Conservation (phyloP, 30 jellyfish, hydroid and myxozoan species). For the Chironex yamaguchii region DNA sequence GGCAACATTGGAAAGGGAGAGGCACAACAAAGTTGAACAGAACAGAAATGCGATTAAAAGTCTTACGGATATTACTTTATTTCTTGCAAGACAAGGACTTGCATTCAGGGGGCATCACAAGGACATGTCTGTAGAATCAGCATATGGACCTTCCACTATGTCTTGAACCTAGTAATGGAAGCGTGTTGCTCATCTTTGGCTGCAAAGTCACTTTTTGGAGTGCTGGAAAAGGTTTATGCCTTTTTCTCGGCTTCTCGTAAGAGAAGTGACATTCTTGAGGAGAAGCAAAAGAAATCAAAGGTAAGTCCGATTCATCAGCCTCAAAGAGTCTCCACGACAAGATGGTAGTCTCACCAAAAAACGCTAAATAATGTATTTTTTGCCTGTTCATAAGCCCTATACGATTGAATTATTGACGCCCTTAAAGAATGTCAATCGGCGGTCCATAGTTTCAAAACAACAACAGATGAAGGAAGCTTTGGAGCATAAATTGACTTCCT, state of each 20-base stretch:
- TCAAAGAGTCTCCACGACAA: conserved; percentile 24
- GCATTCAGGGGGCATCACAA: conserved; percentile 23
- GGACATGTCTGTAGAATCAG: not conserved
- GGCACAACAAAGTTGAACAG: conserved; percentile 17
- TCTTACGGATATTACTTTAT: not conserved
- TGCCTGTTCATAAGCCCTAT: not conserved
- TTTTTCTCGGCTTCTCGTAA: not conserved
- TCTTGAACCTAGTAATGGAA: conserved; percentile 7
- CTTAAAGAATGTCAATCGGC: not conserved
- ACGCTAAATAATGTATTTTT: conserved; percentile 20
- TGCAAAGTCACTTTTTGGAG: conserved; percentile 15
- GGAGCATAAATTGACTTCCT: not conserved
- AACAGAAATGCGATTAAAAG: conserved; percentile 28
- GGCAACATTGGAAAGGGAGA: conserved; percentile 11
- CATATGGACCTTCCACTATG: conserved; percentile 24
- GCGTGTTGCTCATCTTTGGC: conserved; percentile 9
- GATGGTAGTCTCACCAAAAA: conserved; percentile 42
- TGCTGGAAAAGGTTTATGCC: conserved; percentile 13
- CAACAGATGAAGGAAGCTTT: conserved; percentile 20
- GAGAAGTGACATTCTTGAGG: conserved; percentile 29
- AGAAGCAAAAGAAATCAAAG: not conserved
- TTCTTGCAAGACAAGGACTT: conserved; percentile 20
- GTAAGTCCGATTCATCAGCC: conserved; percentile 1
- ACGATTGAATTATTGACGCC: not conserved
- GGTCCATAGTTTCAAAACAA: not conserved